phyloP scores from a whole-genome alignment of 2,888 invertebrate species.

The Phaonia tiefii region DNA sequence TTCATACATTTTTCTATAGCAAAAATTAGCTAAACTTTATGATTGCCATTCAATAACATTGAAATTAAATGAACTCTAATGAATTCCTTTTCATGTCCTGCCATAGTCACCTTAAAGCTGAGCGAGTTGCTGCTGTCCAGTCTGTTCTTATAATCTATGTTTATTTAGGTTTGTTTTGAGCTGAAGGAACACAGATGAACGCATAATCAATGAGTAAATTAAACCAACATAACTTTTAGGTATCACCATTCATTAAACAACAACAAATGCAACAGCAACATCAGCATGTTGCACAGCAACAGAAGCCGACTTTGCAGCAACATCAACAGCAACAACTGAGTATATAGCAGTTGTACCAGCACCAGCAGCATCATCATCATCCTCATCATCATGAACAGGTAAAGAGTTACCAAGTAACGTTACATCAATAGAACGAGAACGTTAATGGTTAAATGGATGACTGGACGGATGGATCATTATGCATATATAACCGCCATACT shows the following conservation, averaged over 20 bases:
- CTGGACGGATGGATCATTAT: conserved; percentile 25
- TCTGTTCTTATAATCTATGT: conserved; percentile 13
- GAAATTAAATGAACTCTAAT: too few species aligned
- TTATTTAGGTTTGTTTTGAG: conserved; percentile 26
- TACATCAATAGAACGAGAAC: conserved; percentile 36
- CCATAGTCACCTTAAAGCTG: too few species aligned
- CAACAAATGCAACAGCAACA: conserved; percentile 37
- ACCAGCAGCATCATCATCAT: background rate
- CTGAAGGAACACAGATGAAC: conserved; percentile 46
- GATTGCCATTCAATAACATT: too few species aligned
- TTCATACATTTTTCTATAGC: too few species aligned
- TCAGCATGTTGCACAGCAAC: conserved; percentile 11
- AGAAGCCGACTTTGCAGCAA: conserved; percentile 24
- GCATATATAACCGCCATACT: conserved; percentile 12
- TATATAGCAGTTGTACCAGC: conserved; percentile 18
- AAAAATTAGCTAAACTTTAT: too few species aligned
- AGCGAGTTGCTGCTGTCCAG: background rate
- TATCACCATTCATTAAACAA: conserved; percentile 48
- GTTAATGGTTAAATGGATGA: conserved; percentile 38
- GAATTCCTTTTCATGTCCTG: too few species aligned
- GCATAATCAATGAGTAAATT: conserved; percentile 67
- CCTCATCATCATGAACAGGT: background rate
- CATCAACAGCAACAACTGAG: conserved; percentile 47
- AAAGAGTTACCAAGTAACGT: conserved; percentile 3
- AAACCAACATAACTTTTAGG: conserved; percentile 61